Percentiles rank a stretch among this genome's conserved stretches.
phyloP scores from a whole-genome alignment of 92 coral and sea anemone genomes.

The Heteractis magnifica region DNA sequence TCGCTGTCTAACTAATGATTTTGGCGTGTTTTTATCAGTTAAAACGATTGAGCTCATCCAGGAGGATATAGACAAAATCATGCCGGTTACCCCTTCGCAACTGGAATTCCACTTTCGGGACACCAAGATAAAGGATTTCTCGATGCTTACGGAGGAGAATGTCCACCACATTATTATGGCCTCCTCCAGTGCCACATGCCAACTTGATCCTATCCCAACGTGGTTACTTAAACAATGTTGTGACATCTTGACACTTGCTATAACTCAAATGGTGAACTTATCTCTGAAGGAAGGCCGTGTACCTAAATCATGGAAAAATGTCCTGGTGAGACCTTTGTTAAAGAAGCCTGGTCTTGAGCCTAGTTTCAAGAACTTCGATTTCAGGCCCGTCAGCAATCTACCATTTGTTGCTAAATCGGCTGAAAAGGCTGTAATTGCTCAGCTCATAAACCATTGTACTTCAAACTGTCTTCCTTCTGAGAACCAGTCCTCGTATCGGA shows the following conservation, averaged over 20 bases:
- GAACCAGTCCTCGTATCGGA: constrained; percentile 30
- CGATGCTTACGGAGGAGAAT: too few species aligned
- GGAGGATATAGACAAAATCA: too few species aligned
- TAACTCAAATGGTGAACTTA: constrained; percentile 28
- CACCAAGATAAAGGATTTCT: too few species aligned
- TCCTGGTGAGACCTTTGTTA: constrained; percentile 24
- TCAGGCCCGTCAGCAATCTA: constrained; percentile 21
- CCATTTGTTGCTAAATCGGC: too few species aligned
- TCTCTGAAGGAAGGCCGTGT: constrained; percentile 28
- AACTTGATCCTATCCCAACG: constrained; percentile 13
- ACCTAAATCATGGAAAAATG: constrained; percentile 38
- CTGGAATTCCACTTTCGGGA: too few species aligned
- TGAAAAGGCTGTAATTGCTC: constrained; percentile 14
- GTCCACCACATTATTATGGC: too few species aligned
- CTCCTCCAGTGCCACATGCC: constrained; percentile 9
- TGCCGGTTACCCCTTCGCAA: too few species aligned
- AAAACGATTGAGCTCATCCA: constrained; percentile 21
- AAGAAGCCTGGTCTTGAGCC: constrained; percentile 41
- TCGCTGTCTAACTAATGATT: constrained; percentile 32
- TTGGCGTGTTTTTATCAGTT: constrained; percentile 25
- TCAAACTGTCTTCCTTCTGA: constrained; percentile 26
- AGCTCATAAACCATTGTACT: constrained; percentile 29
- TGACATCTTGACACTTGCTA: constrained; percentile 15
- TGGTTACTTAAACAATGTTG: constrained; percentile 33
- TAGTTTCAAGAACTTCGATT: constrained; percentile 5